phyloP scores from a whole-genome alignment of 2,888 invertebrate species.

The Platerodrilus igneus region DNA sequence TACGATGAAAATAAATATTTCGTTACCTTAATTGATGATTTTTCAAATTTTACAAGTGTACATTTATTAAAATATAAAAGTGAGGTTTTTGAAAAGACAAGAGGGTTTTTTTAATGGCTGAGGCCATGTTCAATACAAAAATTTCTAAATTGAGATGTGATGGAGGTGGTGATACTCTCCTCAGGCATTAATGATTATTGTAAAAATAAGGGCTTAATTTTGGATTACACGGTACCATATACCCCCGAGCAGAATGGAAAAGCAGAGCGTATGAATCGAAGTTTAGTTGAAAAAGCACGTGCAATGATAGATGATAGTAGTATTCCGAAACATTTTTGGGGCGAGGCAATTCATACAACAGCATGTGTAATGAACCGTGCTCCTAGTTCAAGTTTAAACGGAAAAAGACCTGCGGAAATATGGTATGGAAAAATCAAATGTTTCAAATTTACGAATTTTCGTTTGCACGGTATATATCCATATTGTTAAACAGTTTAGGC shows the following conservation, averaged over 20 bases:
- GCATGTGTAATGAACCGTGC: constrained; percentile 16
- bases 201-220: constrained; percentile 12
- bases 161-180: constrained; percentile 13
- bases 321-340: constrained; percentile 15
- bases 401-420: constrained; percentile 14
- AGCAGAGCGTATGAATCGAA: constrained; percentile 14
- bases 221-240: constrained; percentile 16
- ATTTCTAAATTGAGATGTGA: constrained; percentile 11
- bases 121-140: neutral
- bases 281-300: constrained; percentile 12
- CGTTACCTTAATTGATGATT: constrained; percentile 17
- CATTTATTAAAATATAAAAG: constrained; percentile 12
- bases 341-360: constrained; percentile 11
- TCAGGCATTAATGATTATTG: constrained; percentile 10
- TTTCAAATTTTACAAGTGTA: constrained; percentile 8
- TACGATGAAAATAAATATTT: constrained; percentile 14
- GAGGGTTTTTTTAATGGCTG: neutral
- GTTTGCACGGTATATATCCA: constrained; percentile 15
- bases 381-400: constrained; percentile 2
- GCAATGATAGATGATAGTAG: constrained; percentile 13
- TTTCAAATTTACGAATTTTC: constrained; percentile 9
- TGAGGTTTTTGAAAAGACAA: constrained; percentile 9
- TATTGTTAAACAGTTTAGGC: constrained; percentile 15
- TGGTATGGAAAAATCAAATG: constrained; percentile 13
- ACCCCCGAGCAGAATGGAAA: constrained; percentile 19